Percentiles rank a stretch among this genome's conserved stretches.
Evolutionary conservation across 2,888 invertebrate species (phyloP).

Genomic region (Ceriagrion tenellum): DNA sequence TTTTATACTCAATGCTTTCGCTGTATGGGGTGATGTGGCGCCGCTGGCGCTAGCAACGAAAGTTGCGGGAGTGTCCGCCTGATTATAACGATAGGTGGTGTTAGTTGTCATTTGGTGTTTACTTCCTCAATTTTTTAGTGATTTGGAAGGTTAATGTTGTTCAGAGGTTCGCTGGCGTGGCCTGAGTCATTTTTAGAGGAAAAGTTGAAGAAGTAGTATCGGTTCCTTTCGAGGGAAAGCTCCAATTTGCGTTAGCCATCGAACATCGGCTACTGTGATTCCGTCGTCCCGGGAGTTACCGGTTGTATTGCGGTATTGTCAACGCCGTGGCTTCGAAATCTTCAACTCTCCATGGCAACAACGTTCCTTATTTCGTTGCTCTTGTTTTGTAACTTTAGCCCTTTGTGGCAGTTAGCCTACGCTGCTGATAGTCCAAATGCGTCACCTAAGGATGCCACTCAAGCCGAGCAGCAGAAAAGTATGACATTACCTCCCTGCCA

Average conservation of each 20-base stretch:
- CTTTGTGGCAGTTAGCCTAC: background rate
- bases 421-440: background rate
- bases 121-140: background rate
- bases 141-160: background rate
- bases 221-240: background rate
- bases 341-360: conserved; percentile 25
- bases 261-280: background rate
- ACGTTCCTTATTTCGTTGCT: conserved; percentile 11
- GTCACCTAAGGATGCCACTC: background rate
- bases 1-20: no score
- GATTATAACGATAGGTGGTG: background rate
- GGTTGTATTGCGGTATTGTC: background rate
- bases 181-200: background rate
- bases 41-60: no score
- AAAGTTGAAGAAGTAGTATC: background rate
- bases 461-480: conserved; percentile 40
- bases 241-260: background rate
- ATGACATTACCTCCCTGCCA: conserved; percentile 87
- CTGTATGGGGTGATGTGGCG: no score
- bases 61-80: background rate
- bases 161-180: background rate
- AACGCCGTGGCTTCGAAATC: background rate
- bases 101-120: background rate
- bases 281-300: background rate
- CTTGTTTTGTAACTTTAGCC: background rate